Evolutionary conservation across 2,113 vertebrate species (phyloP).

Genomic region (Probosciger aterrimus): DNA sequence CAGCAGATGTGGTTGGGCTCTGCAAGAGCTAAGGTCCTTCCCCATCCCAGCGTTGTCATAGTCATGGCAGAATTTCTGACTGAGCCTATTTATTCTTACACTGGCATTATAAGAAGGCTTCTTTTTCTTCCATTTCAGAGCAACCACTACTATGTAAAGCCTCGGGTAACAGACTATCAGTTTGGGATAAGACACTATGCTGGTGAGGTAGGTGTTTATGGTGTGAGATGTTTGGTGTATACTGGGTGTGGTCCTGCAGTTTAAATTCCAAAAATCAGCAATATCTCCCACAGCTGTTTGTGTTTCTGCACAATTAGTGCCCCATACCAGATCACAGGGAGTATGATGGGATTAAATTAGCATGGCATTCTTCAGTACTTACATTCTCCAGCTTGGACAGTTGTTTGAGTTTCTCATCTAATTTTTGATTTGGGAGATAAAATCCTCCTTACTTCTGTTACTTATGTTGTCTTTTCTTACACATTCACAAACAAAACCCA

Average conservation of each 20-base stretch:
- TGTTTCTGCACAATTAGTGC: not conserved
- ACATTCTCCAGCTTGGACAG: not conserved
- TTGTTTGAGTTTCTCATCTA: not conserved
- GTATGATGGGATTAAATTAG: not conserved
- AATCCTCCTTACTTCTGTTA: not conserved
- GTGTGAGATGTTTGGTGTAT: not conserved
- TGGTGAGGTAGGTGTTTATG: constrained; percentile 81
- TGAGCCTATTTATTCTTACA: not conserved
- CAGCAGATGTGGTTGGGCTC: not conserved
- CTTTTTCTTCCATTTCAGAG: constrained; percentile 69
- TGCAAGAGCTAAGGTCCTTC: constrained; percentile 18
- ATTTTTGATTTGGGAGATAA: not conserved
- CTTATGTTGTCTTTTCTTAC: not conserved
- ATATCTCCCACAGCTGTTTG: not conserved
- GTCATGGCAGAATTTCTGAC: not conserved
- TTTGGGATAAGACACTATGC: constrained; percentile 93
- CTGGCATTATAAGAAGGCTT: not conserved
- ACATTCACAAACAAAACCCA: not conserved
- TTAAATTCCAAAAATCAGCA: not conserved
- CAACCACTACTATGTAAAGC: constrained; percentile 88
- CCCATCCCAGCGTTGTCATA: not conserved
- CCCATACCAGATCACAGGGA: fast-evolving
- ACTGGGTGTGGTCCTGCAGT: not conserved
- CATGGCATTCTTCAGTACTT: not conserved
- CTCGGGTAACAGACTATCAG: constrained; percentile 87